Evolutionary conservation across 2,888 invertebrate genomes (phyloP), one percentile per base, ranked within the genome.

Genomic region (Cheiracanthium punctorium): DNA sequence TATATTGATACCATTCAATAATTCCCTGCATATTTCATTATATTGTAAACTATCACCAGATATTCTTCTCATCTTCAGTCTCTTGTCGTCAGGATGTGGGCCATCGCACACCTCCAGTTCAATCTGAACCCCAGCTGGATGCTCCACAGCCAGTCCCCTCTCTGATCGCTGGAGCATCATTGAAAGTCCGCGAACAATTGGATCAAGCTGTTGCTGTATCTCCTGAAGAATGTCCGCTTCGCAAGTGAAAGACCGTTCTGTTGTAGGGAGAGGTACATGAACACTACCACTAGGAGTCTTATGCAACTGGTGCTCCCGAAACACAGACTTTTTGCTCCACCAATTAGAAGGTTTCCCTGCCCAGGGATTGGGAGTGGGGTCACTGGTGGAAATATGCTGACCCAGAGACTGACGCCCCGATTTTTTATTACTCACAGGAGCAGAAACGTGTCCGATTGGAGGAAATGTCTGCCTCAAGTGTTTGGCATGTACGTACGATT

Each of bases 21-120:
- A 92, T 92, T 96, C 96, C 91, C 96, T 95, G 92, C 97, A 97
- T 58, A 97, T 93, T 91, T 96, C 96, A 88, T 96, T 96, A 91
- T 96, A 97, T 91, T 96, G 96, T 89, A 95, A 93, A 92, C 96
- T 96, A 92, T 97, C 97, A 5, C 97, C 97, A 0, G 96, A 96
- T 90, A 97, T 96, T 90, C 96, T 93, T 80, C 96, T 93, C 94
- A 97, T 94, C 90, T 96, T 96, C 90, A 97, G 93, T 8, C 96
- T 96, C 90, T 96, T 96, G 93, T 94, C 90, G 80, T 88, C 89
- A 0, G 89, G 90, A 90, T 92, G 89, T 90, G 95, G 94, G 88
- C 95, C 94, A 90, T 96, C 95, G 90, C 94, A 95, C 12, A 97
- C 94, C 89, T 95, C 94, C 90, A 97, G 92, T 90, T 96, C 96